phyloP scores from a whole-genome alignment of 2,113 vertebrate genomes.

The Morone chrysops region DNA sequence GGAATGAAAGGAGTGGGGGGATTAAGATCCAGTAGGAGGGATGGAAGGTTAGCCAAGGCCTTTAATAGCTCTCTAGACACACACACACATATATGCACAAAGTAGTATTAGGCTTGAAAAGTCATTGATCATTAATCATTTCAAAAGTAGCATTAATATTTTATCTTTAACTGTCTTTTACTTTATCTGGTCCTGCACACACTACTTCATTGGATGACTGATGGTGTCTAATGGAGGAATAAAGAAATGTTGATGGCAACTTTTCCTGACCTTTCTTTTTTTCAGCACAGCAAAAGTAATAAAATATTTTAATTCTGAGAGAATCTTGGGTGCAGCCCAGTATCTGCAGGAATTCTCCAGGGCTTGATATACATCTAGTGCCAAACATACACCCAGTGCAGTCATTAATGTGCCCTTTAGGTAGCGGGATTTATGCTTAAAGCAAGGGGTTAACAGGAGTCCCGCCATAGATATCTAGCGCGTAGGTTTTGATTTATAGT shows the following conservation, averaged over 20 bases:
- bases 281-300: slow-evolving; percentile 8
- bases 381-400: not conserved
- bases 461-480: not conserved
- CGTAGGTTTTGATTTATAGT: not conserved
- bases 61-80: slow-evolving; percentile 20
- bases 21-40: not conserved
- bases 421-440: not conserved
- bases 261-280: not conserved
- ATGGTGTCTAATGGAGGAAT: not conserved
- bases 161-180: not conserved
- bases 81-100: not conserved
- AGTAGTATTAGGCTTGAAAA: not conserved
- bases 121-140: slow-evolving; percentile 21
- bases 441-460: not conserved
- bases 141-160: slow-evolving; percentile 6
- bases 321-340: slow-evolving; percentile 6
- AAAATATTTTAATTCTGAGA: slow-evolving; percentile 7
- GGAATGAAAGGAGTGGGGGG: not conserved
- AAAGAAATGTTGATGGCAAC: not conserved
- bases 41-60: slow-evolving; percentile 32
- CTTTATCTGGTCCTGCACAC: not conserved
- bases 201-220: not conserved
- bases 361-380: not conserved
- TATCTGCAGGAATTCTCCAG: not conserved
- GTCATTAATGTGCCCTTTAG: not conserved